These are phyloP conservation scores for Hoplodrina blanda DNA, from an alignment of 2,888 invertebrate species.

Conservation along the genomic window DNA sequence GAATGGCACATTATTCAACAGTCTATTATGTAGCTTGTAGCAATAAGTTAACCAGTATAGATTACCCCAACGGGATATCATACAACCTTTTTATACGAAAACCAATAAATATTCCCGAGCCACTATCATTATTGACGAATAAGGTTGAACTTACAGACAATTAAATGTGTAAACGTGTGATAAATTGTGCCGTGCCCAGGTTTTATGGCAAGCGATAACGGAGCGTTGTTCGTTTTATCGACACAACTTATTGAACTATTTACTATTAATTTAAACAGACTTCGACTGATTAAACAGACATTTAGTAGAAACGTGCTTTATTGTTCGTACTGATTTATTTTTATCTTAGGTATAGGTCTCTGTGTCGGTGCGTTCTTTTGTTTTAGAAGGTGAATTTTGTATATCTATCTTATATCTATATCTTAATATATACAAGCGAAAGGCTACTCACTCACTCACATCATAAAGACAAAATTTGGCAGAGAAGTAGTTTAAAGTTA, in stretches of 20 bases:
- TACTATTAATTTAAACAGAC: conserved; percentile 66
- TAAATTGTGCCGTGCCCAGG: conserved; percentile 58
- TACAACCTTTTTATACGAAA: conserved; percentile 54
- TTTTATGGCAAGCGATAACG: conserved; percentile 63
- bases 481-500: no score
- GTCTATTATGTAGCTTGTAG: conserved; percentile 19
- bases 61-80: conserved; percentile 53
- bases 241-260: conserved; percentile 68
- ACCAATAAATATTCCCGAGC: conserved; percentile 56
- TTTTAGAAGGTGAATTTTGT: not conserved
- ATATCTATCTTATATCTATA: no score
- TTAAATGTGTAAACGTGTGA: conserved; percentile 67
- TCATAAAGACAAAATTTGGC: no score
- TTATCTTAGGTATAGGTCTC: conserved; percentile 14
- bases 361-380: not conserved
- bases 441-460: no score
- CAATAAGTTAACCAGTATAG: conserved; percentile 33
- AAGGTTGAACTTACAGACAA: conserved; percentile 65
- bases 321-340: conserved; percentile 49
- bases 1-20: conserved; percentile 22
- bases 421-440: no score
- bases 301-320: conserved; percentile 60
- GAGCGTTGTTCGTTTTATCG: conserved; percentile 62
- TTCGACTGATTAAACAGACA: conserved; percentile 63
- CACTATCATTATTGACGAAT: conserved; percentile 64